These are phyloP conservation scores for Phylloscopus collybita DNA, from an alignment of 2,797 vertebrate genomes.

Conservation along the genomic window DNA sequence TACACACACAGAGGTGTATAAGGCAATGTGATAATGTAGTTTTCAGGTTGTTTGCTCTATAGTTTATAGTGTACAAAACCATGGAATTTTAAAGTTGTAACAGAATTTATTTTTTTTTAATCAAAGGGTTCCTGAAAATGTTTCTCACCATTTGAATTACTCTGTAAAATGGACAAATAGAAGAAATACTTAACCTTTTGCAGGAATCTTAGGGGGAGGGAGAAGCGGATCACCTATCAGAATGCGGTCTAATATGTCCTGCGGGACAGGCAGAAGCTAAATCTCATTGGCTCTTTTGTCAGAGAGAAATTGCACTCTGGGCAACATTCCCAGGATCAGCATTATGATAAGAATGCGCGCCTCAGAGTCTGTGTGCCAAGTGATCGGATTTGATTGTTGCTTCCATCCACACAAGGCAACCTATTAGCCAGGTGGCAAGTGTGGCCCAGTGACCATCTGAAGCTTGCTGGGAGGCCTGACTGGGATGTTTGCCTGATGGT, in stretches of 20 bases:
- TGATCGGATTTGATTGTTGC: not conserved
- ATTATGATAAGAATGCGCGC: not conserved
- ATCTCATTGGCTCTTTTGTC: conserved; percentile 19
- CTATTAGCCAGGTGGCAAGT: not conserved
- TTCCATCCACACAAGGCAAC: not conserved
- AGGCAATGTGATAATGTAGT: not conserved
- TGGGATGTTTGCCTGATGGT: not conserved
- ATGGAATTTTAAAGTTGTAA: not conserved
- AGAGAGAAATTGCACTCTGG: conserved; percentile 42
- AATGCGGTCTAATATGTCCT: not conserved
- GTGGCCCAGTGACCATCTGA: not conserved
- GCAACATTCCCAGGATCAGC: conserved; percentile 31
- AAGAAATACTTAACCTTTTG: conserved; percentile 23
- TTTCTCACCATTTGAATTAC: not conserved
- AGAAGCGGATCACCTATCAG: conserved; percentile 24
- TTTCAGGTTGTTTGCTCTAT: not conserved
- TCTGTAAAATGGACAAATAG: not conserved
- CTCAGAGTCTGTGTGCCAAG: not conserved
- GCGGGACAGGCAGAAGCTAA: not conserved
- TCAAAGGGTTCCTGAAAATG: not conserved
- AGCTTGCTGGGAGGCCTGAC: not conserved
- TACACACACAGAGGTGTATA: not conserved
- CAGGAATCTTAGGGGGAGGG: not conserved
- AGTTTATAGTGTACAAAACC: not conserved
- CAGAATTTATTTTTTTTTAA: not conserved